Percentiles rank a stretch among this genome's conserved stretches.
Evolutionary conservation across 2,797 vertebrate genomes (phyloP).

Genomic region (Allobates femoralis): DNA sequence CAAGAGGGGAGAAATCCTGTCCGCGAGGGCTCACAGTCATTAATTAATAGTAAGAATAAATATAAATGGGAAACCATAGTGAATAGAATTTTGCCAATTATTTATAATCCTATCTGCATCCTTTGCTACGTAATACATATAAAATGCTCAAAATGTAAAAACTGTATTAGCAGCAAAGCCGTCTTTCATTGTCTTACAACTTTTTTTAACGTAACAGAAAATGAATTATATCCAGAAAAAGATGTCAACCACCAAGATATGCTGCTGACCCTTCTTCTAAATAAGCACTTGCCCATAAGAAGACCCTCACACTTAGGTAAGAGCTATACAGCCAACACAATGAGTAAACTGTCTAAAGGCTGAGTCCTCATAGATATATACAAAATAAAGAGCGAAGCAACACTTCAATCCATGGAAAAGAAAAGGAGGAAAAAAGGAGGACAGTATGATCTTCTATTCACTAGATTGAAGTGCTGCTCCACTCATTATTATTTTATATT

Average conservation of each 20-base stretch:
- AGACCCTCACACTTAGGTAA: conserved; percentile 69
- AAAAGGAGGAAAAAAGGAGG: no score
- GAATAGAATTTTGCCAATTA: neutral
- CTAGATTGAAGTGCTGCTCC: no score
- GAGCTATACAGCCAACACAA: conserved; percentile 20
- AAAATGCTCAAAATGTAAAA: neutral
- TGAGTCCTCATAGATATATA: no score
- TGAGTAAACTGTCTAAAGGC: no score
- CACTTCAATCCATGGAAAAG: no score
- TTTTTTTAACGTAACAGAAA: conserved; percentile 64
- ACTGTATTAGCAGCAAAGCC: neutral
- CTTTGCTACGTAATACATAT: neutral
- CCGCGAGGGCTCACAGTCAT: no score
- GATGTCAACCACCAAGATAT: conserved; percentile 66
- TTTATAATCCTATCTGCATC: neutral
- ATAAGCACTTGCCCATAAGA: conserved; percentile 67
- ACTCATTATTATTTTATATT: no score
- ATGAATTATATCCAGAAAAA: conserved; percentile 69
- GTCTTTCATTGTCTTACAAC: neutral
- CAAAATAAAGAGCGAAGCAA: no score
- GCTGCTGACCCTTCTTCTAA: conserved; percentile 71
- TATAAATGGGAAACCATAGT: neutral
- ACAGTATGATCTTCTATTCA: no score
- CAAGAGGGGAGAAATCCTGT: no score
- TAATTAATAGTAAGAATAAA: no score